phyloP scores from a whole-genome alignment of 1,140 invertebrate species.

The Mactra quadrangularis region DNA sequence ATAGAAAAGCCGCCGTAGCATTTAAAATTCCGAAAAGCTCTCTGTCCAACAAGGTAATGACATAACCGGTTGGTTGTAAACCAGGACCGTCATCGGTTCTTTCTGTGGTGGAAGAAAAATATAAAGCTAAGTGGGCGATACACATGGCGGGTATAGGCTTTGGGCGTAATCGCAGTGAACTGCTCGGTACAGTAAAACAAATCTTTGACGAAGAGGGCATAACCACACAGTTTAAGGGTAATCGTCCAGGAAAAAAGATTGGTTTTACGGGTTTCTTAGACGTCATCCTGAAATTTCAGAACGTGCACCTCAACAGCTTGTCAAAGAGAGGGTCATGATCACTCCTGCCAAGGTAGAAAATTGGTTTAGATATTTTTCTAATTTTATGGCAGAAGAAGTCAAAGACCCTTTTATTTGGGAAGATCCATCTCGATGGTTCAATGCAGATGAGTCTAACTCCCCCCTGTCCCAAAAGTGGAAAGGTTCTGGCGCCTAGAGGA shows the following conservation, averaged over 20 bases:
- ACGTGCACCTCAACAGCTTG: not conserved
- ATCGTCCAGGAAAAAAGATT: conserved; percentile 37
- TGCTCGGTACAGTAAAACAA: conserved; percentile 35
- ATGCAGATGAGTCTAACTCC: conserved; percentile 50
- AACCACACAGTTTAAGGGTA: conserved; percentile 35
- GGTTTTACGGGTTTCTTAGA: conserved; percentile 25
- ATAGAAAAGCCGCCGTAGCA: no score
- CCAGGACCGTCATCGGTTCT: conserved; percentile 29
- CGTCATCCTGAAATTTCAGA: conserved; percentile 27
- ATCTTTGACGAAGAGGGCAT: conserved; percentile 40
- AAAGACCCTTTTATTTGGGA: not conserved
- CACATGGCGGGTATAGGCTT: conserved; percentile 38
- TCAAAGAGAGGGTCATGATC: conserved; percentile 36
- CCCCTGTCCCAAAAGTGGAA: conserved; percentile 29
- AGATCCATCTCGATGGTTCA: conserved; percentile 6
- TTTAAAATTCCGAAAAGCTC: no score
- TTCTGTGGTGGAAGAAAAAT: conserved; percentile 20
- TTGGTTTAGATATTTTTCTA: conserved; percentile 52
- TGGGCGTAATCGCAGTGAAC: conserved; percentile 47
- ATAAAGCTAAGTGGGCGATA: conserved; percentile 26
- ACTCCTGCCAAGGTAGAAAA: conserved; percentile 1
- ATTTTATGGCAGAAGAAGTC: conserved; percentile 13
- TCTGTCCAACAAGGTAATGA: no score
- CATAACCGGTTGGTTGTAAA: no score
- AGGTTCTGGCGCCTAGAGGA: conserved; percentile 26